These are phyloP conservation scores for Andrena haemorrhoa DNA, from an alignment of 2,888 invertebrate species.

Conservation along the genomic window DNA sequence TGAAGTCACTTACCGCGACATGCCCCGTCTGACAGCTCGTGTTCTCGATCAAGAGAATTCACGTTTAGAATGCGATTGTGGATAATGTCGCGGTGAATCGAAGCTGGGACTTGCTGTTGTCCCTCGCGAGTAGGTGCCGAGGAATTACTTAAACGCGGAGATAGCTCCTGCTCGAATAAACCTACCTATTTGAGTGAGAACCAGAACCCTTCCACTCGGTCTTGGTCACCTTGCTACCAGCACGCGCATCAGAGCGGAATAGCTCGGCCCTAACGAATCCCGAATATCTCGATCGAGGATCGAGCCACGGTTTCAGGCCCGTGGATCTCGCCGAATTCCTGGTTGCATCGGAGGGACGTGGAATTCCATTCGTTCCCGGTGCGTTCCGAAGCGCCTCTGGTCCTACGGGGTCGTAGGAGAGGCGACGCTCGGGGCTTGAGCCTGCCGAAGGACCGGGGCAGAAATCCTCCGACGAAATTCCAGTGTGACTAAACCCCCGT, in stretches of 20 bases:
- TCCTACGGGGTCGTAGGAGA: constrained; percentile 31
- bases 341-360: constrained; percentile 53
- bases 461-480: constrained; percentile 80
- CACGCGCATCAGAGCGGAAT: constrained; percentile 46
- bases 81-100: too few species aligned
- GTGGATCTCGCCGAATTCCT: constrained; percentile 60
- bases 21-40: constrained; percentile 24
- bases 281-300: constrained; percentile 51
- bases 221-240: constrained; percentile 15
- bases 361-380: constrained; percentile 67
- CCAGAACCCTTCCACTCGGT: constrained; percentile 14
- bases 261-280: constrained; percentile 40
- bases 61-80: neutral
- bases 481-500: constrained; percentile 83
- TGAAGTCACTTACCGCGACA: constrained; percentile 13
- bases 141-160: neutral
- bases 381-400: constrained; percentile 45
- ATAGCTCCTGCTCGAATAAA: neutral
- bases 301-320: constrained; percentile 37
- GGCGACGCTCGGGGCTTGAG: constrained; percentile 52
- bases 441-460: constrained; percentile 63
- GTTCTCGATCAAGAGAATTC: constrained; percentile 12
- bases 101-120: too few species aligned
- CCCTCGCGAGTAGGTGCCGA: too few species aligned
- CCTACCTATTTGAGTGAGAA: neutral